Conservation (phyloP, 2,797 vertebrate genomes). For the Meriones psammophilus region DNA sequence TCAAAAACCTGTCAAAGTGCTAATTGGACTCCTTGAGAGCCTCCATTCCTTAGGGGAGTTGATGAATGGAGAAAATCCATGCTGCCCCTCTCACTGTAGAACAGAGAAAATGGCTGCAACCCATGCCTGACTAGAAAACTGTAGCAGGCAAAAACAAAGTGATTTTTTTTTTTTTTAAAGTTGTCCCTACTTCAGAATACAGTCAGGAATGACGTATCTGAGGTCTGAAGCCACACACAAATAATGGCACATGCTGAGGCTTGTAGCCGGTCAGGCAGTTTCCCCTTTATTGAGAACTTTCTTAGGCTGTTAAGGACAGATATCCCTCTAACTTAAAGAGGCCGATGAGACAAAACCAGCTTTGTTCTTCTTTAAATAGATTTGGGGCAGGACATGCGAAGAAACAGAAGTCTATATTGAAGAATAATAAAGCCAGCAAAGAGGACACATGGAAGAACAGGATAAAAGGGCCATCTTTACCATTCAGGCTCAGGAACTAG, state of each 20-base stretch:
- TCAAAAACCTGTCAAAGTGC: slow-evolving; percentile 83
- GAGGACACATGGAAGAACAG: neutral
- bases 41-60: slow-evolving; percentile 71
- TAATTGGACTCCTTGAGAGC: slow-evolving; percentile 85
- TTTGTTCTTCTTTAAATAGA: slow-evolving; percentile 26
- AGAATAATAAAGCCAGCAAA: neutral
- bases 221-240: slow-evolving; percentile 86
- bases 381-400: neutral
- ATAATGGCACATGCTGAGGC: slow-evolving; percentile 23
- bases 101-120: slow-evolving; percentile 77
- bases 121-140: slow-evolving; percentile 57
- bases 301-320: neutral
- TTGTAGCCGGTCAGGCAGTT: neutral
- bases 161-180: slow-evolving; percentile 55
- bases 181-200: slow-evolving; percentile 72
- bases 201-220: slow-evolving; percentile 58
- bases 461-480: neutral
- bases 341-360: neutral
- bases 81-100: slow-evolving; percentile 74
- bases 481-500: neutral
- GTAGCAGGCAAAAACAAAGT: slow-evolving; percentile 51
- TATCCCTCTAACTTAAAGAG: neutral
- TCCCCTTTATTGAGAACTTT: neutral
- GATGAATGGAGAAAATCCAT: slow-evolving; percentile 70
- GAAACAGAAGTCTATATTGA: neutral